A percentile compares a stretch with the other conserved stretches of the same genome.
phyloP scores from a whole-genome alignment of 2,113 vertebrate species.

The Bucco capensis region DNA sequence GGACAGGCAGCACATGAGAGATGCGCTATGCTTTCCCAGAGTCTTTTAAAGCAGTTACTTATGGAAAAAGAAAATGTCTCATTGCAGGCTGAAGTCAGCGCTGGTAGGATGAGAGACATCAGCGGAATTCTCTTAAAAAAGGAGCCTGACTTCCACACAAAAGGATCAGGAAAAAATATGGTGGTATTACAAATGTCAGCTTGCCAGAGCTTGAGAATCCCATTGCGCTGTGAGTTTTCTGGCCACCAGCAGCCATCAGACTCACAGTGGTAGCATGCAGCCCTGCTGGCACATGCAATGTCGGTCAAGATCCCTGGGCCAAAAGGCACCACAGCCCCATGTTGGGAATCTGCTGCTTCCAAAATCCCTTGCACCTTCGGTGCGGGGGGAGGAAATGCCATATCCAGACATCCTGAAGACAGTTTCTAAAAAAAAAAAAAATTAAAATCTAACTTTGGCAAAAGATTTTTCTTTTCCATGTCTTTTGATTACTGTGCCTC shows the following conservation, averaged over 20 bases:
- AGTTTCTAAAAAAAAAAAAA: not conserved
- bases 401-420: not conserved
- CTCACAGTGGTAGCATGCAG: accelerated
- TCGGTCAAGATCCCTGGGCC: not conserved
- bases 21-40: not conserved
- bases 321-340: not conserved
- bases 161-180: not conserved
- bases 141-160: not conserved
- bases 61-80: not conserved
- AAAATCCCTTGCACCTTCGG: not conserved
- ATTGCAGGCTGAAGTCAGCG: not conserved
- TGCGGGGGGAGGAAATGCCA: accelerated
- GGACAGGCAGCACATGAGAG: not conserved
- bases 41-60: not conserved
- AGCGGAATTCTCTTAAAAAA: not conserved
- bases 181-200: not conserved
- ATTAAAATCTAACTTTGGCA: not conserved
- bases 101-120: not conserved
- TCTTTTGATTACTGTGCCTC: not conserved
- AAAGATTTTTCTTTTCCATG: not conserved
- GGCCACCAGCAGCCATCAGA: not conserved
- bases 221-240: not conserved
- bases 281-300: not conserved
- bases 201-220: not conserved
- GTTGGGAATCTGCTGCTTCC: not conserved